Evolutionary conservation across 2,888 invertebrate species (phyloP).

Genomic region (Agrilus cyanescens): DNA sequence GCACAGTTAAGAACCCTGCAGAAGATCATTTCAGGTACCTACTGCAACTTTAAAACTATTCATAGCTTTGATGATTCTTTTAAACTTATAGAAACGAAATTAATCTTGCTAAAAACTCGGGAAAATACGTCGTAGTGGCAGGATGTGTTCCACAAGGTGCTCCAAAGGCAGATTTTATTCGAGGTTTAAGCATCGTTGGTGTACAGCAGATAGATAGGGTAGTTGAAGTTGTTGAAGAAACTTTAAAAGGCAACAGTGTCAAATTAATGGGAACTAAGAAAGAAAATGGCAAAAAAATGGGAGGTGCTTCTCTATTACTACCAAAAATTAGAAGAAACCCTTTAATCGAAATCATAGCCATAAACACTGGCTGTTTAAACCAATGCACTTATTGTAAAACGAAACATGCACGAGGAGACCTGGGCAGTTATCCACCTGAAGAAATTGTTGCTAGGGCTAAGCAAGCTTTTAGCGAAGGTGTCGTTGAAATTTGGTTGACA

Average conservation of each 20-base stretch:
- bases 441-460: constrained; percentile 79
- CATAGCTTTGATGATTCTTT: constrained; percentile 2
- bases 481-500: constrained; percentile 94
- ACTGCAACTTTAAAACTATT: constrained; percentile 10
- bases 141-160: constrained; percentile 97
- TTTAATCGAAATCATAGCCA: constrained; percentile 91
- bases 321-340: constrained; percentile 96
- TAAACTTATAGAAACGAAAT: constrained; percentile 62
- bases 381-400: constrained; percentile 99
- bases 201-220: constrained; percentile 97
- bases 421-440: constrained; percentile 86
- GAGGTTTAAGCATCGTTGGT: constrained; percentile 87
- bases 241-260: constrained; percentile 64
- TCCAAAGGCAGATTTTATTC: constrained; percentile 54
- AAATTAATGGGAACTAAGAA: constrained; percentile 66
- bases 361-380: constrained; percentile 93
- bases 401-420: constrained; percentile 90
- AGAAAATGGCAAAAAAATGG: constrained; percentile 61
- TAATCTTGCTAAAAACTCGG: constrained; percentile 55
- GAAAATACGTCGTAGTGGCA: constrained; percentile 85
- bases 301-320: constrained; percentile 75
- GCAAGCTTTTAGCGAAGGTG: constrained; percentile 84
- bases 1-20: constrained; percentile 95
- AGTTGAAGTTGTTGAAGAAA: constrained; percentile 96
- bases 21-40: constrained; percentile 87